Conservation (phyloP, 2,888 invertebrate genomes). For the Dusona sp. region DNA sequence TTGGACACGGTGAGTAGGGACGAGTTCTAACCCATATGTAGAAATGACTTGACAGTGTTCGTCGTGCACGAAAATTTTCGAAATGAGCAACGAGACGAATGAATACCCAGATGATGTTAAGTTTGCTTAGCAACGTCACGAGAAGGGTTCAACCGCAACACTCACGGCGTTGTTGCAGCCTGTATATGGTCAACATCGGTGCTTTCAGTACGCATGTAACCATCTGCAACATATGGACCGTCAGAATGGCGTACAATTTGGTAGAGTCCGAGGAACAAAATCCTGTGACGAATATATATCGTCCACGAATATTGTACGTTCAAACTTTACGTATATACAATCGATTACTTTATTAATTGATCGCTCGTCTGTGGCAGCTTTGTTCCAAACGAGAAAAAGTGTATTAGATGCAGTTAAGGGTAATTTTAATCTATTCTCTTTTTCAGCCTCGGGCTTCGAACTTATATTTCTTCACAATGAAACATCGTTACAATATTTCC, state of each 20-base stretch:
- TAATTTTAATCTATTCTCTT: neutral
- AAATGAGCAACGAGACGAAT: conserved; percentile 39
- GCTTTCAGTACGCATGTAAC: conserved; percentile 1
- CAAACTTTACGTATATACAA: conserved; percentile 44
- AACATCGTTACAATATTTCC: no score
- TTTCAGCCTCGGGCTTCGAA: neutral
- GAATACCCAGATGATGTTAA: conserved; percentile 23
- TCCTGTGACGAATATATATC: conserved; percentile 61
- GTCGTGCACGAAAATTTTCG: conserved; percentile 11
- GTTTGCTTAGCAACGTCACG: conserved; percentile 9
- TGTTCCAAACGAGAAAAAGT: neutral
- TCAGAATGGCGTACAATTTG: conserved; percentile 49
- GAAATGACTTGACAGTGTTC: neutral
- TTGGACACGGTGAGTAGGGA: neutral
- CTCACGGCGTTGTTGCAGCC: conserved; percentile 16
- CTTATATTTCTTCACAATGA: no score
- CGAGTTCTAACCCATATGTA: neutral
- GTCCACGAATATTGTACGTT: conserved; percentile 30
- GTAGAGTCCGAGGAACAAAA: conserved; percentile 50
- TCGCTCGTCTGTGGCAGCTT: neutral
- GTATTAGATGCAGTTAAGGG: neutral
- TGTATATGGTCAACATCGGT: conserved; percentile 20
- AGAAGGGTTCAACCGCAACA: conserved; percentile 27
- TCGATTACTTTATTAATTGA: neutral
- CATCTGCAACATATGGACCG: conserved; percentile 63